A percentile compares a stretch with the other conserved stretches of the same genome.
These are phyloP conservation scores for Sebastes diaconus DNA, from an alignment of 2,797 vertebrate genomes.

Conservation along the genomic window DNA sequence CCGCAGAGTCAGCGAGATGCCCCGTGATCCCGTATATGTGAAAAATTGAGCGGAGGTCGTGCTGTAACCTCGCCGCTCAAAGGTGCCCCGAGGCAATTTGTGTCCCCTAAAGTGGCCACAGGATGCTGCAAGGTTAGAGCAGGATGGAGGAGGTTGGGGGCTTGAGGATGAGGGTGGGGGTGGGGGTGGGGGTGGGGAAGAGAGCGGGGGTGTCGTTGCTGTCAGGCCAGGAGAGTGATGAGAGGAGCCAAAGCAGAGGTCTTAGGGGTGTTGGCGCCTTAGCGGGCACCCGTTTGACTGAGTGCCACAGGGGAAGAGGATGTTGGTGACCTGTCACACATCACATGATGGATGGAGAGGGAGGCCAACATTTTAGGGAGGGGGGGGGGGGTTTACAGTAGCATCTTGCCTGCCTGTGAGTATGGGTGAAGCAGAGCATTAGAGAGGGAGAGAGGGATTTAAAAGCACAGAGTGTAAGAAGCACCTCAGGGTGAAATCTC, in stretches of 20 bases:
- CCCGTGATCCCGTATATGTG: conserved; percentile 18
- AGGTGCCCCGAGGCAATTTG: conserved; percentile 41
- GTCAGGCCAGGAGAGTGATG: conserved; percentile 49
- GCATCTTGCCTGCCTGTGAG: conserved; percentile 26
- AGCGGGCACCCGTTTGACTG: conserved; percentile 43
- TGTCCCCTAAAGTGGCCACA: conserved; percentile 54
- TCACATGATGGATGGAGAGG: conserved; percentile 41
- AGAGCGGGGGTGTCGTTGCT: neutral
- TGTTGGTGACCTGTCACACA: conserved; percentile 49
- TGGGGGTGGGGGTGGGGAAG: too few relatives aligned
- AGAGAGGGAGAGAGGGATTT: conserved; percentile 27
- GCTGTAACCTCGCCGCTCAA: conserved; percentile 36
- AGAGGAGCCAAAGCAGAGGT: conserved; percentile 39
- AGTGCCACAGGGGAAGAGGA: conserved; percentile 52
- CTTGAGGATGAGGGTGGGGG: neutral
- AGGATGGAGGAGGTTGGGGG: conserved; percentile 11
- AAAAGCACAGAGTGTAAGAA: conserved; percentile 36
- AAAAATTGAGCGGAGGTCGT: conserved; percentile 10
- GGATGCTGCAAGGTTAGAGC: conserved; percentile 36
- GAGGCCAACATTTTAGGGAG: neutral
- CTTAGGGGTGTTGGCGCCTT: conserved; percentile 36
- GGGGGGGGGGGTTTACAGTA: neutral
- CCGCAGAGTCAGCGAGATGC: conserved; percentile 23
- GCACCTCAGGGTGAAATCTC: conserved; percentile 32
- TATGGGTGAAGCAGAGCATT: conserved; percentile 26